These are phyloP conservation scores for Alaudala cheleensis DNA, from an alignment of 2,113 vertebrate species.

Conservation along the genomic window DNA sequence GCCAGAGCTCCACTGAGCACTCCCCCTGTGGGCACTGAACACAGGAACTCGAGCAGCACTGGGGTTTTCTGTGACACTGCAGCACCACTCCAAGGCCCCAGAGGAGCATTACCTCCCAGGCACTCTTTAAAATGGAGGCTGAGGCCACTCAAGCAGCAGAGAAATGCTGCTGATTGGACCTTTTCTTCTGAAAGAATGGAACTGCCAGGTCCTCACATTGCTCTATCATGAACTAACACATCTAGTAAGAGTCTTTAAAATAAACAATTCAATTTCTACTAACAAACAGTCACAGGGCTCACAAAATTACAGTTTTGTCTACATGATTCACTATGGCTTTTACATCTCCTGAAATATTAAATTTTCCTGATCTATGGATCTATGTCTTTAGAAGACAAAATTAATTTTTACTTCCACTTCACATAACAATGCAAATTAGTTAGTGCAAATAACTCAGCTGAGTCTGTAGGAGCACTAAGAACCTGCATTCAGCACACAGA, in stretches of 20 bases:
- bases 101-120: background rate
- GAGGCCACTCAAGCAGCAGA: background rate
- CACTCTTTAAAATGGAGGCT: slow-evolving; percentile 21
- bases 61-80: fast-evolving
- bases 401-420: background rate
- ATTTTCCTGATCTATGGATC: background rate
- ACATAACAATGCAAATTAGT: background rate
- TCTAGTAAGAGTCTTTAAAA: background rate
- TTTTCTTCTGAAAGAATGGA: background rate
- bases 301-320: background rate
- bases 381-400: background rate
- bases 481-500: background rate
- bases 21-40: background rate
- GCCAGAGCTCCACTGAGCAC: background rate
- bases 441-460: background rate
- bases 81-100: slow-evolving; percentile 36
- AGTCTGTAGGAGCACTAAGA: background rate
- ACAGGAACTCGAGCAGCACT: fast-evolving
- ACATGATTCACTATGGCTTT: background rate
- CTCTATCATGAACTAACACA: background rate
- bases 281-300: background rate
- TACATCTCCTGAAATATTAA: background rate
- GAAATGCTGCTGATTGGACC: background rate
- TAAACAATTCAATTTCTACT: background rate
- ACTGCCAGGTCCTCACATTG: background rate